These are phyloP conservation scores for Mya arenaria DNA, from an alignment of 1,140 invertebrate genomes.

Conservation along the genomic window DNA sequence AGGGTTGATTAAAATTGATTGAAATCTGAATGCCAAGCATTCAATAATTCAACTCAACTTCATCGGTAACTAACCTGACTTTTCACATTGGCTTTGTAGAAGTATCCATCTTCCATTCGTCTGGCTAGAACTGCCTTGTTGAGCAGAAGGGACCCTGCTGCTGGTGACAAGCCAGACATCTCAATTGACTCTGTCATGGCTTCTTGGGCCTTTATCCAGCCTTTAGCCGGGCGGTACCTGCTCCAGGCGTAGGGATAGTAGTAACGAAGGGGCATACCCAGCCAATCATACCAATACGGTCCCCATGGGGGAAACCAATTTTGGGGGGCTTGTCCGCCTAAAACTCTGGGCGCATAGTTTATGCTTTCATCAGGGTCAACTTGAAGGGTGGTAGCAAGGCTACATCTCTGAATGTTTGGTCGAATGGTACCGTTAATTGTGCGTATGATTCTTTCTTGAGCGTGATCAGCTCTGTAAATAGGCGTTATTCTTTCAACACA, in stretches of 20 bases:
- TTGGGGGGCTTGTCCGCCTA: slow-evolving; percentile 29
- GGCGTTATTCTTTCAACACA: slow-evolving; percentile 78
- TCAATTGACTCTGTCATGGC: slow-evolving; percentile 64
- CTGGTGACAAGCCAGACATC: slow-evolving; percentile 67
- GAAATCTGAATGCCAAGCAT: too few species aligned
- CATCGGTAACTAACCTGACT: slow-evolving; percentile 81
- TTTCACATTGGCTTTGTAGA: slow-evolving; percentile 78
- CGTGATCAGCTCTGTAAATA: slow-evolving; percentile 74
- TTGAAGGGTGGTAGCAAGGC: slow-evolving; percentile 73
- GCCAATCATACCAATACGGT: slow-evolving; percentile 45
- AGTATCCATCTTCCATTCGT: slow-evolving; percentile 78
- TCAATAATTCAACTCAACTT: too few species aligned
- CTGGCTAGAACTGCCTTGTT: slow-evolving; percentile 77
- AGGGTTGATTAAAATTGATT: too few species aligned
- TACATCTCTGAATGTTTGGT: slow-evolving; percentile 75
- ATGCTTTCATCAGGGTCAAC: slow-evolving; percentile 72
- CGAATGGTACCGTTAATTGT: slow-evolving; percentile 73
- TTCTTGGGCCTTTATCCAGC: slow-evolving; percentile 74
- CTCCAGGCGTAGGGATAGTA: slow-evolving; percentile 77
- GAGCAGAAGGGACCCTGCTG: slow-evolving; percentile 78
- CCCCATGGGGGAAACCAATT: slow-evolving; percentile 25
- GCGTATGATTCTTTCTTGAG: slow-evolving; percentile 71
- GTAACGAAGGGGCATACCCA: slow-evolving; percentile 63
- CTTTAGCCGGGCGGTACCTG: slow-evolving; percentile 74
- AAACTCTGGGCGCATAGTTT: slow-evolving; percentile 58